Evolutionary conservation across 2,113 vertebrate genomes (phyloP).

Genomic region (Grus americana): DNA sequence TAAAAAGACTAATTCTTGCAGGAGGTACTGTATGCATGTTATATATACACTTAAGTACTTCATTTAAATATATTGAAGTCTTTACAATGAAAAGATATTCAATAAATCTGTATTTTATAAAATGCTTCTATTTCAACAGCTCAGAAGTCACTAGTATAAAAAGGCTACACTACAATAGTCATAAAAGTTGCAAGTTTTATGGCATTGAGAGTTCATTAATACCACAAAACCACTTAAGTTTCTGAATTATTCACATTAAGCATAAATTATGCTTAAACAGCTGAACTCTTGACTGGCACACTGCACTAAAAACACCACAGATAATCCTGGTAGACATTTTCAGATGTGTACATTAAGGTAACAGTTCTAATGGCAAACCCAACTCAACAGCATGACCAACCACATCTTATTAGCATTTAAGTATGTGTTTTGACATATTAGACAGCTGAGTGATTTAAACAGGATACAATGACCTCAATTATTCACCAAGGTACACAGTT

Average conservation of each 20-base stretch:
- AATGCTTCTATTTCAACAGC: not conserved
- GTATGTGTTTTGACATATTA: not conserved
- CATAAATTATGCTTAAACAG: too few species aligned
- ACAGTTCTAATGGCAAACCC: not conserved
- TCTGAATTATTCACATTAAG: not conserved
- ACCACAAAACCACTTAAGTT: not conserved
- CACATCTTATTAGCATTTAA: not conserved
- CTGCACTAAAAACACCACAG: not conserved
- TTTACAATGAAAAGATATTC: not conserved
- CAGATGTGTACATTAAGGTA: not conserved
- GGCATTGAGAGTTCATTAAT: not conserved
- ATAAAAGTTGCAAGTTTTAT: not conserved
- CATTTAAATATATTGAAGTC: not conserved
- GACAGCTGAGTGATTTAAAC: not conserved
- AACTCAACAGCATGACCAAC: not conserved
- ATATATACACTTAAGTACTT: not conserved
- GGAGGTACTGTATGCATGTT: rapidly evolving
- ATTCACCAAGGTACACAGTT: not conserved
- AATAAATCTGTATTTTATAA: not conserved
- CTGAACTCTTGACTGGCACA: not conserved
- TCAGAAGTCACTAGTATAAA: not conserved
- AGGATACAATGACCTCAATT: rapidly evolving
- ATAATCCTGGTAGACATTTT: not conserved
- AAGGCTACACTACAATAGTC: not conserved
- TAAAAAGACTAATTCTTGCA: not conserved